Percentiles rank a stretch among this genome's conserved stretches.
phyloP scores from a whole-genome alignment of 2,113 vertebrate species.

The Poicephalus gulielmi region DNA sequence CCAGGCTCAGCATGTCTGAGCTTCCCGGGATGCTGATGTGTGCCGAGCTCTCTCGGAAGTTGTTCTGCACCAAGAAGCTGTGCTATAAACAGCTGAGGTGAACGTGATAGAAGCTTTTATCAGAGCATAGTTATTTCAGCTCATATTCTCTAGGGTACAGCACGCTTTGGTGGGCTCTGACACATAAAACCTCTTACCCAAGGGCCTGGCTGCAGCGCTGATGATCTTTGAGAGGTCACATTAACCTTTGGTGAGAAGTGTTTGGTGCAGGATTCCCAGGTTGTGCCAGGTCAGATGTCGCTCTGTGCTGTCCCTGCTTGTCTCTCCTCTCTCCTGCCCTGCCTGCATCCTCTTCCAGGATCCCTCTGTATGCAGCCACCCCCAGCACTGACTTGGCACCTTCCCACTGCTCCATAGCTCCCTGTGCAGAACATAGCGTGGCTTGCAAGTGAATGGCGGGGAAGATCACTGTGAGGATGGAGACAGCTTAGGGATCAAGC shows the following conservation, averaged over 20 bases:
- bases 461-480: not conserved
- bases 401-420: fast-evolving
- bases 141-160: not conserved
- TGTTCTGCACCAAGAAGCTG: not conserved
- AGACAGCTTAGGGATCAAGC: not conserved
- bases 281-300: not conserved
- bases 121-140: not conserved
- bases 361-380: not conserved
- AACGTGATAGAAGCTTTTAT: not conserved
- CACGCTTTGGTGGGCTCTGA: not conserved
- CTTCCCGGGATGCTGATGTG: not conserved
- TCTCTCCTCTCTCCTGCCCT: not conserved
- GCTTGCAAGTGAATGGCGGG: not conserved
- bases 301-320: not conserved
- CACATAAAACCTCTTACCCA: not conserved
- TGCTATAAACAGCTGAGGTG: not conserved
- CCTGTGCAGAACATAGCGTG: not conserved
- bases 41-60: not conserved
- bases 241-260: not conserved
- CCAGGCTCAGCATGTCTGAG: not conserved
- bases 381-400: fast-evolving
- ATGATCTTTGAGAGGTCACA: not conserved
- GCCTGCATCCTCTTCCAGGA: not conserved
- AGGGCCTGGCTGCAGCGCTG: not conserved
- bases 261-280: constrained; percentile 3